phyloP scores from a whole-genome alignment of 1,140 invertebrate species.

The Ceratina australensis region DNA sequence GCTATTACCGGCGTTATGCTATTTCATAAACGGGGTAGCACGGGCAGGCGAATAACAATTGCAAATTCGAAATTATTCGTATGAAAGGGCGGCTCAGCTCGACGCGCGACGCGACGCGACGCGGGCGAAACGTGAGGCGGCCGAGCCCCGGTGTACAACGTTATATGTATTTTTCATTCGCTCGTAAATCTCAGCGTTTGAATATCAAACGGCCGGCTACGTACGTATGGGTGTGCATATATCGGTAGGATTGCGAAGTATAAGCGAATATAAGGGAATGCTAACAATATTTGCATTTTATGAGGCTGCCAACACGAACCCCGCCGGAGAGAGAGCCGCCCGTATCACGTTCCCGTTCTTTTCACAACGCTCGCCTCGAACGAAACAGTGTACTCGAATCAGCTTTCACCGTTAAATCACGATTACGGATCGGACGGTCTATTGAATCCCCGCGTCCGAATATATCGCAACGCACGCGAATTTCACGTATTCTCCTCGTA shows the following conservation, averaged over 20 bases:
- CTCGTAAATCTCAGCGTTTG: slow-evolving; percentile 59
- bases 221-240: slow-evolving; percentile 42
- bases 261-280: slow-evolving; percentile 55
- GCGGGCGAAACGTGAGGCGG: slow-evolving; percentile 20
- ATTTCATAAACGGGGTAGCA: slow-evolving; percentile 9
- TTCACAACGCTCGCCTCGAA: not conserved
- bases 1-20: slow-evolving; percentile 1
- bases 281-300: slow-evolving; percentile 66
- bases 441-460: not conserved
- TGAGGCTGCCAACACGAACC: slow-evolving; percentile 50
- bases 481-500: too few species aligned
- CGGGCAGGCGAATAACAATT: slow-evolving; percentile 30
- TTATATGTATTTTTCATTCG: slow-evolving; percentile 54
- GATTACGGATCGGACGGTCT: not conserved
- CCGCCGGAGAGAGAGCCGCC: not conserved
- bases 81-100: slow-evolving; percentile 26
- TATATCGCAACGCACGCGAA: not conserved
- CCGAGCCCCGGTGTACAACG: slow-evolving; percentile 7
- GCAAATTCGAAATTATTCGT: slow-evolving; percentile 37
- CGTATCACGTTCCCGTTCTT: slow-evolving; percentile 37
- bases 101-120: slow-evolving; percentile 30
- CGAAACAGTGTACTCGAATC: slow-evolving; percentile 26
- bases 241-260: slow-evolving; percentile 49
- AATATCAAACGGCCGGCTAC: slow-evolving; percentile 58
- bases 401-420: slow-evolving; percentile 24